Evolutionary conservation across 2,797 vertebrate species (phyloP), one percentile per base, ranked within the genome.

Genomic region (Picus viridis): DNA sequence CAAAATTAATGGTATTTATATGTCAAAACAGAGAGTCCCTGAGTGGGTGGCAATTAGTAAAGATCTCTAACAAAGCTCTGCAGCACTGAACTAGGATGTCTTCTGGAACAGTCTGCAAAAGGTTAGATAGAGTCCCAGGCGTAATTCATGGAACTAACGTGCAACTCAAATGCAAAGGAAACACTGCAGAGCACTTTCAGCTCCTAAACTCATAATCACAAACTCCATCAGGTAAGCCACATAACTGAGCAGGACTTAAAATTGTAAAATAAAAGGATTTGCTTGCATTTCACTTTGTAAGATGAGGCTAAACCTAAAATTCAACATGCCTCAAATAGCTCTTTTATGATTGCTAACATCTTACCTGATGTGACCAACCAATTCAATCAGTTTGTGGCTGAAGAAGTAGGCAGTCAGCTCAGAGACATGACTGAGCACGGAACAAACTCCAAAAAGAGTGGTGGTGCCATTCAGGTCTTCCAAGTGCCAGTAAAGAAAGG

Each of bases 401-500:
- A 98, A 99, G 97, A 99, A 99, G 94, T 99, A 99, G 14, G 99
- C 98, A 1, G 98, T 98, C 68, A 99, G 98, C 96, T 99, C 99
- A 0, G 99, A 99, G 61, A 99, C 80, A 0, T 99, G 99, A 94
- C 99, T 99, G 59, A 99, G 97, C 87, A 99, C 97, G 0, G 99
- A 99, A 95, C 99, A 99, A 96, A 99, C 97, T 7, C 99, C 99
- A 24, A 99, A 99, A 80, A 99, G 98, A 1, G 99, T 99, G 83
- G 99, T 99, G 18, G 98, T 99, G 16, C 99, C 99, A 4, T 99
- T 97, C 91, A 99, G 98, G 93, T 99, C 99, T 97, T 99, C 98
- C 92, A 99, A 92, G 95, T 99, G 99, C 99, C 99, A 99, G 97
- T 98, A 99, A 51, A 99, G 98, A 95, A 99, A 99, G 86, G 98